Evolutionary conservation across 2,797 vertebrate species (phyloP).

Genomic region (Pteropus rufus): DNA sequence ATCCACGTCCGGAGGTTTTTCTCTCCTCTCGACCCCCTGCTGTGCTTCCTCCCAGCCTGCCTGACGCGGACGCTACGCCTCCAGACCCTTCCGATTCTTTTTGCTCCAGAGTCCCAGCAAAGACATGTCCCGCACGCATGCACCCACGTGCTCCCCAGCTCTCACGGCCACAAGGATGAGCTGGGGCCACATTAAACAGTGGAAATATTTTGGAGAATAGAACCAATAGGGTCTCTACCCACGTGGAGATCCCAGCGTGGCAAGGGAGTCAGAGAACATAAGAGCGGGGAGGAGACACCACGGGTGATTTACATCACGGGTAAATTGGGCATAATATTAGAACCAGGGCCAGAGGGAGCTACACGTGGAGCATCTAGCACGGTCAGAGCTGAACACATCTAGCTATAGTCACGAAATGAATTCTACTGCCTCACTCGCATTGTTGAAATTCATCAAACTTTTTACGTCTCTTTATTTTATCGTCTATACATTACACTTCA

Average conservation of each 20-base stretch:
- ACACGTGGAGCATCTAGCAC: background rate
- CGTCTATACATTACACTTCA: background rate
- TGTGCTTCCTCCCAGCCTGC: background rate
- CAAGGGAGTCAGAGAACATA: background rate
- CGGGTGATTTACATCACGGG: background rate
- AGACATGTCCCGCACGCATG: fast-evolving
- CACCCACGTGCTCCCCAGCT: background rate
- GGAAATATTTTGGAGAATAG: background rate
- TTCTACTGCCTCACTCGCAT: fast-evolving
- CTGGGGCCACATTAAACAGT: fast-evolving
- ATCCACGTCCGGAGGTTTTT: background rate
- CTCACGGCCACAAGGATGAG: background rate
- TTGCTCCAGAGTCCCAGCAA: background rate
- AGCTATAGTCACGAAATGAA: background rate
- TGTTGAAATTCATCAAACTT: background rate
- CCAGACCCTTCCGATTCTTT: background rate
- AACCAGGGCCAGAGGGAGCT: background rate
- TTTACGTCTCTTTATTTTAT: background rate
- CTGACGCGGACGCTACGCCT: background rate
- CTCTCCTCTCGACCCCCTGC: background rate
- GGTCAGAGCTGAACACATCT: background rate
- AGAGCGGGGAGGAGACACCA: background rate
- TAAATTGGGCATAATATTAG: background rate
- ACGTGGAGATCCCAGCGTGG: fast-evolving
- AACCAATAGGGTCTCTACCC: background rate